Evolutionary conservation across 2,113 vertebrate genomes (phyloP), one percentile per base, ranked within the genome.

Genomic region (Apistogramma diplotaenia): DNA sequence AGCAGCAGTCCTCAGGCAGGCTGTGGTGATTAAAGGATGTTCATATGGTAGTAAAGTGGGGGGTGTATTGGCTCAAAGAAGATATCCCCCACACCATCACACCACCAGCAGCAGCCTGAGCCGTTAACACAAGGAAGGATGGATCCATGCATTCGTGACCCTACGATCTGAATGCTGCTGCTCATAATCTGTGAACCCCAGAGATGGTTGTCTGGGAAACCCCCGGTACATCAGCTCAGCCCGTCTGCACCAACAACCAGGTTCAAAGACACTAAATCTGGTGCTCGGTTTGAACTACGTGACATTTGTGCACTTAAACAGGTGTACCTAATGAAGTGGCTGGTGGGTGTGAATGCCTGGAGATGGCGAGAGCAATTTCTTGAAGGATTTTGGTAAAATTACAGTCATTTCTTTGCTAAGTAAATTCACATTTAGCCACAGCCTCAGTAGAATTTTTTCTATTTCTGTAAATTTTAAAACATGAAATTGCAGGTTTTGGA

Each of bases 71-170:
- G 31, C 31, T 33, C 31, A 33, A 31, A 33, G 31, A 33, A 33
- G 8, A 33, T 33, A 33, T 33, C 7, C 31, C 31, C 31, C 31
- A 33, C 31, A 33, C 31, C 31, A 33, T 33, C 5, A 33, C 31
- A 33, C 31, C 31, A 31, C 31, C 31, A 31, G 3, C 31, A 33
- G 31, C 31, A 33, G 31, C 31, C 6, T 33, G 31, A 33, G 8
- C 31, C 31, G 31, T 8, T 33, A 33, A 33, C 8, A 33, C 31
- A 33, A 25, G 25, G 35, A 0, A 65, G 35, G 21, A 65, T 65
- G 61, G 37, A 65, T 10, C 40, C 8, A 0, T 25, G 35, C 60
- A 16, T 0, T 18, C 21, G 0, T 43, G 35, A 43, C 21, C 8
- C 35, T 18, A 65, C 16, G 7, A 16, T 25, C 35, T 43, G 35